Conservation (phyloP, 1,140 invertebrate species). For the Penaeus vannamei region DNA sequence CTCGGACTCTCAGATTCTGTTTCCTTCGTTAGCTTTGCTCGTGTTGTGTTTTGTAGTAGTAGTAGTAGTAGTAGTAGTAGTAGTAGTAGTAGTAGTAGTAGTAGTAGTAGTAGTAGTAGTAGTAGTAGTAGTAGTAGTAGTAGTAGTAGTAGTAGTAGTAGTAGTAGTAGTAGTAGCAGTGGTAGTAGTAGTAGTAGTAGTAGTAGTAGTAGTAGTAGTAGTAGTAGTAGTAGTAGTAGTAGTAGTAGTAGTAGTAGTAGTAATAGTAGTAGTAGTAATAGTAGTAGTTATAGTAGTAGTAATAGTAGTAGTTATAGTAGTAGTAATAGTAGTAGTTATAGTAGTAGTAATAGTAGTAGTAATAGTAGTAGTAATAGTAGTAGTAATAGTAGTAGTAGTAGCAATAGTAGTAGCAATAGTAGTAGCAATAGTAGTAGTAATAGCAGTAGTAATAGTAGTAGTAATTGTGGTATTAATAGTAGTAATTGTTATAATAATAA, state of each 20-base stretch:
- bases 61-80: conserved; percentile 12
- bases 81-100: conserved; percentile 12
- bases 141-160: conserved; percentile 7
- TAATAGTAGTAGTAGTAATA: too few species aligned
- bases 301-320: too few species aligned
- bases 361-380: too few species aligned
- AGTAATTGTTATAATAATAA: too few species aligned
- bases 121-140: conserved; percentile 12
- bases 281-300: too few species aligned
- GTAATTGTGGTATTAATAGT: too few species aligned
- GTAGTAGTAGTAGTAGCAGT: conserved; percentile 7
- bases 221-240: conserved; percentile 11
- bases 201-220: conserved; percentile 12
- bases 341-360: too few species aligned
- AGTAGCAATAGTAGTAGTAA: too few species aligned
- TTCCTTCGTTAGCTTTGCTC: not conserved
- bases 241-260: not conserved
- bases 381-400: too few species aligned
- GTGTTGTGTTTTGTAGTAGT: conserved; percentile 2
- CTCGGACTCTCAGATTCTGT: not conserved
- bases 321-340: too few species aligned
- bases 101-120: conserved; percentile 12
- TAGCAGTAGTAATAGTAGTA: too few species aligned
- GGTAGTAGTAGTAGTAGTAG: conserved; percentile 1
- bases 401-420: too few species aligned